Conservation (phyloP, 2,113 vertebrate genomes). For the Cervus canadensis region DNA sequence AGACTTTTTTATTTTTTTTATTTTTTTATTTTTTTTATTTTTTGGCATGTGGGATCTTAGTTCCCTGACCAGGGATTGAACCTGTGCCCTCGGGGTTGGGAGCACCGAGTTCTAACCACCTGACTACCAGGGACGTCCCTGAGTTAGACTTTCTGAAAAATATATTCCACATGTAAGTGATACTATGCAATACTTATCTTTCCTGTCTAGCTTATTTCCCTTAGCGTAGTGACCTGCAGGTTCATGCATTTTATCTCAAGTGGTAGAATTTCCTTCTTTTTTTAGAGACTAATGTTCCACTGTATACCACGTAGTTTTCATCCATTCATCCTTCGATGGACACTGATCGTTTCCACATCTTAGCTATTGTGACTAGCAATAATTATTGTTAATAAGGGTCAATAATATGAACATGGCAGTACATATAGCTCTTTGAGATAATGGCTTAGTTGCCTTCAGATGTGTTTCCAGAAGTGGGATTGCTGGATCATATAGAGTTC, state of each 20-base stretch:
- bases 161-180: neutral
- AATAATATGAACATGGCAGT: neutral
- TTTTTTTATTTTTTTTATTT: no score
- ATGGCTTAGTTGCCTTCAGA: neutral
- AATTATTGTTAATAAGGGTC: neutral
- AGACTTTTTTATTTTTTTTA: no score
- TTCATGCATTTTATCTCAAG: neutral
- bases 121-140: neutral
- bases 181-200: neutral
- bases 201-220: neutral
- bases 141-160: neutral
- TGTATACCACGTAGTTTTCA: neutral
- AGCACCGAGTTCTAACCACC: no score
- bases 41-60: no score
- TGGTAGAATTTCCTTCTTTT: neutral
- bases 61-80: no score
- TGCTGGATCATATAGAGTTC: neutral
- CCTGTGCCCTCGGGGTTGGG: no score
- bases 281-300: neutral
- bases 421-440: neutral
- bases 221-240: neutral
- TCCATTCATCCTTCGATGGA: neutral
- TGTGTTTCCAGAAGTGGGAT: neutral
- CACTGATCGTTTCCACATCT: neutral
- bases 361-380: neutral